phyloP scores from a whole-genome alignment of 2,113 vertebrate genomes.

The Chloropsis cyanopogon region DNA sequence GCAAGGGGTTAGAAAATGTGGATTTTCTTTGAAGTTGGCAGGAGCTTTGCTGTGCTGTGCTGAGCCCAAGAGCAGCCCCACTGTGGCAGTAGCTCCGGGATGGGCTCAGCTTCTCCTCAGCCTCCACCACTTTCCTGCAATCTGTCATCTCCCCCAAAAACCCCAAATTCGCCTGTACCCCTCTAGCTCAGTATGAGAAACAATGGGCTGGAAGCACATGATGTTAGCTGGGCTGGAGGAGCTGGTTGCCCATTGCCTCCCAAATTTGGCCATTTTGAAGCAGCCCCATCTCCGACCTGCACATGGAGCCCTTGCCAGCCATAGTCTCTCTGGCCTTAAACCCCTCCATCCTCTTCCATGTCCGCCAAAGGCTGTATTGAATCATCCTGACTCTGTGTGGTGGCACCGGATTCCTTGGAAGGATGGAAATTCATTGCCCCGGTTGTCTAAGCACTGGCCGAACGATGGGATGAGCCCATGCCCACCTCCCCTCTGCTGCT shows the following conservation, averaged over 20 bases:
- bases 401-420: accelerated
- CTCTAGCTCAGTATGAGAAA: not conserved
- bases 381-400: accelerated
- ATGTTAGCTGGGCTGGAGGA: not conserved
- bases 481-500: not conserved
- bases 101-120: not conserved
- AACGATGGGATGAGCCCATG: accelerated
- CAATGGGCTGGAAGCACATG: accelerated
- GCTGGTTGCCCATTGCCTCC: not conserved
- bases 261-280: not conserved
- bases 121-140: not conserved
- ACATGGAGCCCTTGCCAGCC: not conserved
- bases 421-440: not conserved
- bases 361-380: accelerated
- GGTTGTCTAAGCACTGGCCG: not conserved
- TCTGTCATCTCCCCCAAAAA: accelerated
- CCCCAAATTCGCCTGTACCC: accelerated
- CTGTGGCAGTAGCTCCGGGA: not conserved
- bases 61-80: not conserved
- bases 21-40: not conserved
- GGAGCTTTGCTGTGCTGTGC: not conserved
- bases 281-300: not conserved
- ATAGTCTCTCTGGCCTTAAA: accelerated
- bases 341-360: not conserved
- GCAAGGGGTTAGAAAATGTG: not conserved